Conservation (phyloP, 1,140 invertebrate genomes). For the Drosophila teissieri region DNA sequence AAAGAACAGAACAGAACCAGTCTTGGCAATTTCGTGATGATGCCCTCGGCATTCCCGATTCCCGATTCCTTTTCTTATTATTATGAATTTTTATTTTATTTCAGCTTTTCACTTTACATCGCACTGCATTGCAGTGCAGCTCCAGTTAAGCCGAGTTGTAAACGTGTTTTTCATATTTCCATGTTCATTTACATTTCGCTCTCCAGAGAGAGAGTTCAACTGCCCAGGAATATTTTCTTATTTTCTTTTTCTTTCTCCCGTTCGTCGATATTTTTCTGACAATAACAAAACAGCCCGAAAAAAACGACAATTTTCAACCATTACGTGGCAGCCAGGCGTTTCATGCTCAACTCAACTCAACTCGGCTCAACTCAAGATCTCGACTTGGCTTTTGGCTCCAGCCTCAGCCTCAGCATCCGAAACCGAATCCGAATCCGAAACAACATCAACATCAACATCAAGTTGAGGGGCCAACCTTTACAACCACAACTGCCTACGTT, state of each 20-base stretch:
- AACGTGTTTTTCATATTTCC: conserved; percentile 76
- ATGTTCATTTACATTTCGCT: conserved; percentile 68
- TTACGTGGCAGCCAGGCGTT: conserved; percentile 54
- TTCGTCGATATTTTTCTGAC: conserved; percentile 21
- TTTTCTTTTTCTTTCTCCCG: conserved; percentile 34
- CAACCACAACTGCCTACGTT: conserved; percentile 60
- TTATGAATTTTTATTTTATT: conserved; percentile 57
- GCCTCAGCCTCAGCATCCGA: conserved; percentile 6
- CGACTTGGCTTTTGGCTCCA: conserved; percentile 7
- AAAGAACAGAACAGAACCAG: conserved; percentile 13
- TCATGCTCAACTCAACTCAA: conserved; percentile 17
- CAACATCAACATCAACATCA: conserved; percentile 30
- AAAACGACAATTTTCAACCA: conserved; percentile 39
- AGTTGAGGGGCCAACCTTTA: conserved; percentile 52
- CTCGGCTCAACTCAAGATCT: neutral
- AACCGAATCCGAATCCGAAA: conserved; percentile 3
- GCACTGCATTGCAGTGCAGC: conserved; percentile 11
- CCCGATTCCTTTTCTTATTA: conserved; percentile 46
- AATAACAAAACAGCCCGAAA: conserved; percentile 22
- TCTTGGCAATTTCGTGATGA: conserved; percentile 29
- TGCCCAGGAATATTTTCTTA: conserved; percentile 40
- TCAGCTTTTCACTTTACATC: conserved; percentile 67
- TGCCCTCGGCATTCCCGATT: conserved; percentile 10
- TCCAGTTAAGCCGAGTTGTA: conserved; percentile 19
- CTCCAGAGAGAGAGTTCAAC: conserved; percentile 11